Base-by-base conservation (phyloP, 2,797 vertebrate genomes). In the Sparus aurata region DNA sequence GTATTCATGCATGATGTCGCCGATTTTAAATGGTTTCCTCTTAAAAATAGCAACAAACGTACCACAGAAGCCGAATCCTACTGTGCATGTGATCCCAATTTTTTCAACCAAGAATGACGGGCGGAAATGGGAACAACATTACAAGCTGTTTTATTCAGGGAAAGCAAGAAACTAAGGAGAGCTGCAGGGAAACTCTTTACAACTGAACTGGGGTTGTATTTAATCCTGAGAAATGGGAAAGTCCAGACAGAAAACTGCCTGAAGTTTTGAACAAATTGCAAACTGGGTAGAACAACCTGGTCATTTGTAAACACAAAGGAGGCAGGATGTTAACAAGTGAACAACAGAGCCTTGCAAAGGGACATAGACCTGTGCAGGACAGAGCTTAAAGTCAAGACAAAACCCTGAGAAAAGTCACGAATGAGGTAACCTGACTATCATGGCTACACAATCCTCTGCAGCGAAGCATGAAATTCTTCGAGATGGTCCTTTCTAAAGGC, bases 401-500 rank as follows among this genome's bases (percentile, higher is more conserved):
- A 74, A 63, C 15, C 34, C 6, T 27, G 23, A 25, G 63, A 52
- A 4, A 60, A 25, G 27, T 61, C 13, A 55, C 5, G 4, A 52
- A 55, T 59, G 50, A 70, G 22, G 41, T 43, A 65, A 70, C 30
- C 11, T 63, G 46, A 73, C 49, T 59, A 60, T 61, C 45, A 53
- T 3, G 58, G 47, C 53, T 45, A 20, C 5, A 57, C 66, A 30
- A 63, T 30, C 27, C 12, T 27, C 27, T 52, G 43, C 23, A 78
- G 53, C 59, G n/a, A 49, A 25, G 53, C 74, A 50, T 45, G 30
- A n/a, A 22, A 60, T 52, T 59, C 57, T 30, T 80, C 54, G 43
- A 45, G 75, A 67, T n/a, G 12, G 57, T 12, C 38, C 45, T 23
- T 7, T 10, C 23, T 46, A 5, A 75, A 1, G 41, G n/a, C 22